phyloP scores from a whole-genome alignment of 2,888 invertebrate genomes.

The Protonemura montana region DNA sequence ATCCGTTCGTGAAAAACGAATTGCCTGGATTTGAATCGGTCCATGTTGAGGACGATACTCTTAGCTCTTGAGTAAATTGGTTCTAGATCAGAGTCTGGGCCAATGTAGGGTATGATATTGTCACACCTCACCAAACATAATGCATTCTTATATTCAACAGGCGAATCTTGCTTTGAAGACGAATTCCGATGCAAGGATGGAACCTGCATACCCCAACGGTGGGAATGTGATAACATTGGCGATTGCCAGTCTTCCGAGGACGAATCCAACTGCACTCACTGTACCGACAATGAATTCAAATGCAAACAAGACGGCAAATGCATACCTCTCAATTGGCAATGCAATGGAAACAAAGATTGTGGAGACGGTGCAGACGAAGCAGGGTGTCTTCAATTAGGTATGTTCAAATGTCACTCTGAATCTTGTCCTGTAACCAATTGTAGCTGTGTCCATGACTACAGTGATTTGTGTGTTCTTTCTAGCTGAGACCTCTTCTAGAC shows the following conservation, averaged over 20 bases:
- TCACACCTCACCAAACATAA: too few species aligned
- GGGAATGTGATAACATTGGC: constrained; percentile 64
- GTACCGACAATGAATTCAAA: constrained; percentile 60
- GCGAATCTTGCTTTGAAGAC: constrained; percentile 62
- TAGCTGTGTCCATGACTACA: too few species aligned
- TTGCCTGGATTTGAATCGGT: too few species aligned
- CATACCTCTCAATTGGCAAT: constrained; percentile 59
- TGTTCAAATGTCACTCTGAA: too few species aligned
- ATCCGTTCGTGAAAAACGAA: too few species aligned
- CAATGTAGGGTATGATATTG: too few species aligned
- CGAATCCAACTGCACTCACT: constrained; percentile 60
- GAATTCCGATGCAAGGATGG: constrained; percentile 68
- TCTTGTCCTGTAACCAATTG: too few species aligned
- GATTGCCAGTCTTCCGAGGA: constrained; percentile 62
- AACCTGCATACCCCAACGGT: constrained; percentile 68
- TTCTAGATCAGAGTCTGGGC: too few species aligned
- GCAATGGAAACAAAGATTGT: constrained; percentile 70
- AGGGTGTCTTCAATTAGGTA: constrained; percentile 58
- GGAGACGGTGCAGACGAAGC: constrained; percentile 69
- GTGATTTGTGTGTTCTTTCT: background rate
- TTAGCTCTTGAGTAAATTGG: too few species aligned
- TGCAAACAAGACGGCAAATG: constrained; percentile 60
- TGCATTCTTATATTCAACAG: too few species aligned
- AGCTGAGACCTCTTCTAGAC: constrained; percentile 13
- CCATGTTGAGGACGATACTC: too few species aligned